phyloP scores from a whole-genome alignment of 2,797 vertebrate genomes.

The Bryconaethiops microstoma region DNA sequence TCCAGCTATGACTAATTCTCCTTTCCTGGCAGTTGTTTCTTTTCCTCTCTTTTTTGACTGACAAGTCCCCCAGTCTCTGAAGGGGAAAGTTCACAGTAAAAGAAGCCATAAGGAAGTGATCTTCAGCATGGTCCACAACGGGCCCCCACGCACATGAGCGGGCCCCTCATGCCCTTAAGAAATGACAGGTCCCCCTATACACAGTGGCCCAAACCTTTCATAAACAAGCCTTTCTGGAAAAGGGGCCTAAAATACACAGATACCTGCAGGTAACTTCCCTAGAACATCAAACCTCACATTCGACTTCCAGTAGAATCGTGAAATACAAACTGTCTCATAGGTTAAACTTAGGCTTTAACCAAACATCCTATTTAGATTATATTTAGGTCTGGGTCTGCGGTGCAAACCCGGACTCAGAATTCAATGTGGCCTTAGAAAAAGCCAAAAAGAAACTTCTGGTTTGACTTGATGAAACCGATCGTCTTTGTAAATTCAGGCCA shows the following conservation, averaged over 20 bases:
- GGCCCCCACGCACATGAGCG: not conserved
- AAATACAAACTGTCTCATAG: not conserved
- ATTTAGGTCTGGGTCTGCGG: not conserved
- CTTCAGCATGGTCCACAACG: not conserved
- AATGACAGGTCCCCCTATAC: not conserved
- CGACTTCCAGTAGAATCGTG: not conserved
- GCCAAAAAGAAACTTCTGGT: not conserved
- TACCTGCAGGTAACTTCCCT: not conserved
- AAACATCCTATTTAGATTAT: not conserved
- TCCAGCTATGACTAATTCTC: not conserved
- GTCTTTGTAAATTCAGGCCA: not conserved
- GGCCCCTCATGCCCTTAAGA: not conserved
- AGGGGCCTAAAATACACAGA: not conserved
- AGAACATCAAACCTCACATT: not conserved
- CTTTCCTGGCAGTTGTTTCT: constrained; percentile 47
- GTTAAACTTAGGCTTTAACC: not conserved
- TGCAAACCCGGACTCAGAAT: no score
- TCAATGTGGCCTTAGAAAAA: not conserved
- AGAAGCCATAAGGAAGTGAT: constrained; percentile 41
- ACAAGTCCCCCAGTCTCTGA: constrained; percentile 42
- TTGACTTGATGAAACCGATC: not conserved
- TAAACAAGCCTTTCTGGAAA: not conserved
- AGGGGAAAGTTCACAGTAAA: constrained; percentile 43
- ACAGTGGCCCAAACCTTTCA: not conserved
- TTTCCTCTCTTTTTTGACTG: constrained; percentile 47